Conservation (phyloP, 1,140 invertebrate species). For the Notospermus geniculatus region DNA sequence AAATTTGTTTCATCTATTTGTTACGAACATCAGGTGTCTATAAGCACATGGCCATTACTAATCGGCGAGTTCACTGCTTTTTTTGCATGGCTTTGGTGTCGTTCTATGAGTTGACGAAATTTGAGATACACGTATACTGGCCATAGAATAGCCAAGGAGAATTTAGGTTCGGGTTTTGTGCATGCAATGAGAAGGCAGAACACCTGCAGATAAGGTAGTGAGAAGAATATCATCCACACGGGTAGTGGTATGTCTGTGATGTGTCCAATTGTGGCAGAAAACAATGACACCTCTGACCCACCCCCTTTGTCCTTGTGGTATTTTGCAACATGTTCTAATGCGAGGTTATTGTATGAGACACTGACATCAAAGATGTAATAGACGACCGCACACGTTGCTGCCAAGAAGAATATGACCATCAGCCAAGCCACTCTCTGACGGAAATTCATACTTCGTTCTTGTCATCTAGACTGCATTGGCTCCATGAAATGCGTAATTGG, state of each 20-base stretch:
- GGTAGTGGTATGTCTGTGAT: constrained; percentile 38
- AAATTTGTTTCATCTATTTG: neutral
- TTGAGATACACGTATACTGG: constrained; percentile 34
- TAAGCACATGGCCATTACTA: constrained; percentile 1
- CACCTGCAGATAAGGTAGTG: constrained; percentile 43
- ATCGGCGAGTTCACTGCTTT: constrained; percentile 9
- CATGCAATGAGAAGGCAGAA: constrained; percentile 45
- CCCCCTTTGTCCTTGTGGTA: constrained; percentile 26
- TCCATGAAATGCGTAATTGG: neutral
- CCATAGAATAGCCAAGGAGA: constrained; percentile 42
- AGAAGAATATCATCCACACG: constrained; percentile 36
- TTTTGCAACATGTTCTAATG: constrained; percentile 38
- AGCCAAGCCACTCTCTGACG: constrained; percentile 46
- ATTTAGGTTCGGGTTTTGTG: constrained; percentile 39
- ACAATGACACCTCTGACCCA: constrained; percentile 11
- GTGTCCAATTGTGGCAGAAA: constrained; percentile 30
- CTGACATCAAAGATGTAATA: constrained; percentile 51
- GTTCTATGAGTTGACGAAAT: neutral
- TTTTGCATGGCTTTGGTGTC: neutral
- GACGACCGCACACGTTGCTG: constrained; percentile 32
- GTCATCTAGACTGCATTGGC: neutral
- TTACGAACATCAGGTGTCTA: neutral
- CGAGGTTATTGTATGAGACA: constrained; percentile 42
- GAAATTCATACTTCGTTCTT: constrained; percentile 39
- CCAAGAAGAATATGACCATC: constrained; percentile 31